These are phyloP conservation scores for Panthera tigris DNA, from an alignment of 2,113 vertebrate species.

Conservation along the genomic window DNA sequence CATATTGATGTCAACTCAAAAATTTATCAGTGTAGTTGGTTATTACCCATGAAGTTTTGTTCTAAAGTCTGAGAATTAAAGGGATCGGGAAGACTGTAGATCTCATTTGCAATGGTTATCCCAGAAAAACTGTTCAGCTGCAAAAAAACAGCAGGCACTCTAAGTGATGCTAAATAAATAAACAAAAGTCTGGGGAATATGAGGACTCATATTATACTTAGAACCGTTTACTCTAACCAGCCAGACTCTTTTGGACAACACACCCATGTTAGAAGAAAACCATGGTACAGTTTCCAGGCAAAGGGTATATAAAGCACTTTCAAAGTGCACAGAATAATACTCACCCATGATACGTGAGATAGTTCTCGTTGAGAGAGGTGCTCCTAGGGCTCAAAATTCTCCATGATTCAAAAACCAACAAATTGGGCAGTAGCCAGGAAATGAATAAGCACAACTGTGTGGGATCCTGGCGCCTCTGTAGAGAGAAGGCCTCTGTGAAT, in stretches of 20 bases:
- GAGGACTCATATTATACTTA: neutral
- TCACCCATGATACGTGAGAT: neutral
- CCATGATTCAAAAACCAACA: neutral
- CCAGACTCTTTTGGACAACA: neutral
- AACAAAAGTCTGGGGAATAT: neutral
- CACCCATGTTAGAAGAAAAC: neutral
- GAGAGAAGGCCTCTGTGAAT: neutral
- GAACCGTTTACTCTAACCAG: neutral
- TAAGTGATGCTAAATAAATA: neutral
- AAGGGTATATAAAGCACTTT: neutral
- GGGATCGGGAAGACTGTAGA: conserved; percentile 4
- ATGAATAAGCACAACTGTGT: neutral
- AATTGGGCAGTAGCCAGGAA: neutral
- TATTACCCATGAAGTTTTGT: conserved; percentile 58
- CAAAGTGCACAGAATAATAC: neutral
- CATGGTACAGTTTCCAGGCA: neutral
- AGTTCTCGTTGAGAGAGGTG: neutral
- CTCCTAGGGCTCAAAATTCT: neutral
- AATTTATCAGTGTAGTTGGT: neutral
- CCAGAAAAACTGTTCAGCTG: neutral
- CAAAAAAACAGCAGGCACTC: neutral
- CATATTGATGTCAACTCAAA: conserved; percentile 33
- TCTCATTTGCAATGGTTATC: conserved; percentile 41
- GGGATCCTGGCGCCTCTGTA: neutral
- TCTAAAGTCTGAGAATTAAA: conserved; percentile 49